Percentiles rank a stretch among this genome's conserved stretches.
These are phyloP conservation scores for Platyscapa corneri DNA, from an alignment of 1,140 invertebrate species.

Conservation along the genomic window DNA sequence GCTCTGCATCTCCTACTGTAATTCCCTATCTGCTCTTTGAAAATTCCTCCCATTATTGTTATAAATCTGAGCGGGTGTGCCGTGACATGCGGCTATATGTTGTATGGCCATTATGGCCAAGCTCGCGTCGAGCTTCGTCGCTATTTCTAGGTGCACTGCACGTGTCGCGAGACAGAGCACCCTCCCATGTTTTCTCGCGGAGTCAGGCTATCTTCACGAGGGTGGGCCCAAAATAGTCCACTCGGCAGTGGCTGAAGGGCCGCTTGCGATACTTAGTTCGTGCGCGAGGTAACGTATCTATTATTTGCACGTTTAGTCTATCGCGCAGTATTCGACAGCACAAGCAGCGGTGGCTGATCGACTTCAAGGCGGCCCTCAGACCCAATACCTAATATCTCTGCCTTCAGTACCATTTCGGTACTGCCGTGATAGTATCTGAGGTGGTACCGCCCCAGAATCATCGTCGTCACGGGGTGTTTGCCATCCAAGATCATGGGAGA, in stretches of 20 bases:
- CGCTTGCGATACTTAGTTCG: conserved; percentile 53
- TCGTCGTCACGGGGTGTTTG: not conserved
- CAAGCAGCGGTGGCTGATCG: not conserved
- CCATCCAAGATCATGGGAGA: not conserved
- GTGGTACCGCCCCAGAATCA: conserved; percentile 32
- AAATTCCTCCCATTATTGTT: conserved; percentile 57
- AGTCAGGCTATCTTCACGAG: conserved; percentile 11
- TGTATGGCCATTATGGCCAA: conserved; percentile 43
- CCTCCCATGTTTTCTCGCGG: conserved; percentile 2
- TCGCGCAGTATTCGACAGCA: not conserved
- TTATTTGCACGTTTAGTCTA: conserved; percentile 24
- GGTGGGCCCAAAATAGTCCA: conserved; percentile 31
- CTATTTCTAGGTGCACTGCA: conserved; percentile 52
- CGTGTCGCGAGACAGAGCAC: conserved; percentile 22
- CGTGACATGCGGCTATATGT: conserved; percentile 29
- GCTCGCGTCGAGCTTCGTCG: not conserved
- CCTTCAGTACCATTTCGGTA: conserved; percentile 51
- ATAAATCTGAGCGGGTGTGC: conserved; percentile 34
- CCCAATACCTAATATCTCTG: conserved; percentile 3
- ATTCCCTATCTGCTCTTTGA: not conserved
- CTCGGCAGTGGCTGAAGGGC: not conserved
- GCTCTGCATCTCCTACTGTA: not conserved
- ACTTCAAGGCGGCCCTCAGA: not conserved
- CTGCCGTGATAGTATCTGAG: conserved; percentile 48
- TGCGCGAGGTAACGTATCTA: conserved; percentile 55